Percentiles rank a stretch among this genome's conserved stretches.
Conservation (phyloP, 2,113 vertebrate species). For the Bos taurus region ARS-UCD2.0 NC_037335.1:107014001-107014500, state of each 20-base stretch:
- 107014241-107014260: slow-evolving; percentile 49
- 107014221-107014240: background rate
- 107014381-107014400: slow-evolving; percentile 67
- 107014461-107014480: background rate
- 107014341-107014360: slow-evolving; percentile 75
- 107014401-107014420: slow-evolving; percentile 64
- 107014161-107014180: background rate
- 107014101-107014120: background rate
- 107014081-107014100: background rate
- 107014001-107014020: fast-evolving
- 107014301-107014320: slow-evolving; percentile 61
- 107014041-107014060: background rate
- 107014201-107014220: background rate
- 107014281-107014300: slow-evolving; percentile 67
- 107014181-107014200: background rate
- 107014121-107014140: background rate
- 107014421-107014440: slow-evolving; percentile 58
- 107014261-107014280: slow-evolving; percentile 62
- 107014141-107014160: background rate
- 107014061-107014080: background rate
- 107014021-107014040: background rate
- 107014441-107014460: slow-evolving; percentile 33
- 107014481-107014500: background rate
- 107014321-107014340: slow-evolving; percentile 73
- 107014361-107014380: slow-evolving; percentile 61